Conservation (phyloP, 2,888 invertebrate genomes). For the Polydesmus complanatus region DNA sequence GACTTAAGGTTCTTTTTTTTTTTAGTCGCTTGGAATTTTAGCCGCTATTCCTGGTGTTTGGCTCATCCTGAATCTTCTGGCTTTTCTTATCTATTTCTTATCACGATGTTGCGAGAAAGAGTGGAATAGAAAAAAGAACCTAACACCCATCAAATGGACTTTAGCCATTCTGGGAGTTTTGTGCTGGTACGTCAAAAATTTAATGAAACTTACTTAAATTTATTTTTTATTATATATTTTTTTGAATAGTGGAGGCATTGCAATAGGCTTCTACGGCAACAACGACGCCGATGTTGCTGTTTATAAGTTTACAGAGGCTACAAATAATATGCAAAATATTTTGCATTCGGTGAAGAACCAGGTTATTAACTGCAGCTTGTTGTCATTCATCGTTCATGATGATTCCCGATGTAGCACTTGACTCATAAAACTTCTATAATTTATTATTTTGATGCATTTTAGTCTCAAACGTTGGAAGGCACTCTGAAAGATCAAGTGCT, state of each 20-base stretch:
- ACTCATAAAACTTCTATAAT: background rate
- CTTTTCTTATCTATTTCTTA: slow-evolving; percentile 79
- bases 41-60: slow-evolving; percentile 87
- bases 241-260: slow-evolving; percentile 56
- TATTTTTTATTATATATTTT: slow-evolving; percentile 2
- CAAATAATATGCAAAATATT: slow-evolving; percentile 63
- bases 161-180: slow-evolving; percentile 51
- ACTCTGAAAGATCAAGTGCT: slow-evolving; percentile 19
- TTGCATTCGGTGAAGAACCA: slow-evolving; percentile 68
- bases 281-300: slow-evolving; percentile 86
- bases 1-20: slow-evolving; percentile 17
- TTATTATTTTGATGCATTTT: background rate
- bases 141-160: slow-evolving; percentile 57
- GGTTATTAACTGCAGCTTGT: slow-evolving; percentile 35
- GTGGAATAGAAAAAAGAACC: slow-evolving; percentile 72
- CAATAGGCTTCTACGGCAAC: slow-evolving; percentile 83
- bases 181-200: slow-evolving; percentile 46
- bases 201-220: background rate
- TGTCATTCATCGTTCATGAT: no score
- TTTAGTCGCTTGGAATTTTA: slow-evolving; percentile 79
- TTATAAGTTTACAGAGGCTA: slow-evolving; percentile 62
- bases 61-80: slow-evolving; percentile 75
- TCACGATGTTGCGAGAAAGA: slow-evolving; percentile 91
- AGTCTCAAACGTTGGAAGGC: slow-evolving; percentile 20
- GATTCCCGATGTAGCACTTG: no score